Percentiles rank a stretch among this genome's conserved stretches.
Evolutionary conservation across 2,113 vertebrate species (phyloP).

Genomic region (Syrmaticus mikado): DNA sequence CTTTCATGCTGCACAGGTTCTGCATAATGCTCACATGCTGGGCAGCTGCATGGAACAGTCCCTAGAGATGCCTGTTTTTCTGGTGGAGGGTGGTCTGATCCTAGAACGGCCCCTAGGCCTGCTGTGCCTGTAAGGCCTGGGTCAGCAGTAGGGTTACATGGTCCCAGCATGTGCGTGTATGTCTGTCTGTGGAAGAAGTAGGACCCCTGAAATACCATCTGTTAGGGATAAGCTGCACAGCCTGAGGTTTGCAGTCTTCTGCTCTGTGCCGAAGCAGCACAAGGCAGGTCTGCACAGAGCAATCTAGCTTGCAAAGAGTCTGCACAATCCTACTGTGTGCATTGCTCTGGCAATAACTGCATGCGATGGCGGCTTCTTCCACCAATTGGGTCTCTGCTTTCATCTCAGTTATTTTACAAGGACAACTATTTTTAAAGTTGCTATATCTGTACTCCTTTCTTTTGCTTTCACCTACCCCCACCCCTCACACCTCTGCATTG

Average conservation of each 20-base stretch:
- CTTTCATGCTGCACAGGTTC: not conserved
- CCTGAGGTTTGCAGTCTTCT: not conserved
- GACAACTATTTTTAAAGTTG: constrained; percentile 62
- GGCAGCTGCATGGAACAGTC: not conserved
- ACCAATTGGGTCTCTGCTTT: constrained; percentile 36
- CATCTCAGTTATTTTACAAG: constrained; percentile 46
- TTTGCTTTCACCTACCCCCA: constrained; percentile 26
- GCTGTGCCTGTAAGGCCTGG: not conserved
- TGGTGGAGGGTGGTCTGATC: not conserved
- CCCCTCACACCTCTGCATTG: constrained; percentile 2
- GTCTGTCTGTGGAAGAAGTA: not conserved
- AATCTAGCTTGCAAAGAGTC: not conserved
- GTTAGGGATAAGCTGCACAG: not conserved
- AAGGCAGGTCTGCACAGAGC: not conserved
- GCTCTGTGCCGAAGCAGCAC: not conserved
- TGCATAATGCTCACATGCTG: not conserved
- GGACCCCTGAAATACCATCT: not conserved
- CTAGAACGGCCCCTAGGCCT: not conserved
- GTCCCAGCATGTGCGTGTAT: not conserved
- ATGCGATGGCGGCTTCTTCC: constrained; percentile 43
- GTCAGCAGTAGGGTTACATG: not conserved
- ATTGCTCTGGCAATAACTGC: constrained; percentile 52
- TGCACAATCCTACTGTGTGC: not conserved
- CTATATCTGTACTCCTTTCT: constrained; percentile 55
- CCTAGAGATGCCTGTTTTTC: not conserved